These are phyloP conservation scores for Pediacus dermestoides DNA, from an alignment of 2,888 invertebrate genomes.

Conservation along the genomic window DNA sequence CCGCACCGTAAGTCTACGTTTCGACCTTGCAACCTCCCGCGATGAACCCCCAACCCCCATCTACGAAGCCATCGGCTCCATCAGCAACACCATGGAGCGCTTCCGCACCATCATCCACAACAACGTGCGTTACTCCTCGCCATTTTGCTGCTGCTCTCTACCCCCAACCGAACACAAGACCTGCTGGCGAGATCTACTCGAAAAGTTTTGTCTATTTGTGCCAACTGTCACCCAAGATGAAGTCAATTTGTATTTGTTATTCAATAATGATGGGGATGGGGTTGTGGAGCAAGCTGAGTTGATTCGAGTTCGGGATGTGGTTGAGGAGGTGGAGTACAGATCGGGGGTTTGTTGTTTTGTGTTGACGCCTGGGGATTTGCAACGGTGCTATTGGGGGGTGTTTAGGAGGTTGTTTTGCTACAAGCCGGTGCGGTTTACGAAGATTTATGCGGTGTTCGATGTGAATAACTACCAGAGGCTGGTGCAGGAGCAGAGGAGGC, in stretches of 20 bases:
- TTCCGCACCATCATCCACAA: too few relatives aligned
- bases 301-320: neutral
- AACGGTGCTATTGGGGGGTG: constrained; percentile 9
- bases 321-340: constrained; percentile 4
- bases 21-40: too few relatives aligned
- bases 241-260: neutral
- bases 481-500: too few relatives aligned
- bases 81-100: too few relatives aligned
- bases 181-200: constrained; percentile 1
- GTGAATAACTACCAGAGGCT: neutral
- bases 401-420: constrained; percentile 8
- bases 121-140: neutral
- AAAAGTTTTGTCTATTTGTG: neutral
- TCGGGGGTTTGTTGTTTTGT: constrained; percentile 9
- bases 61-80: too few relatives aligned
- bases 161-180: neutral
- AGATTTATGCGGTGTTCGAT: constrained; percentile 1
- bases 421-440: constrained; percentile 5
- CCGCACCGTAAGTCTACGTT: too few relatives aligned
- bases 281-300: neutral
- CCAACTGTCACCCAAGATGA: constrained; percentile 1
- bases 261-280: neutral
- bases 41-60: too few relatives aligned
- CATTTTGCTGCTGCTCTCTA: neutral
- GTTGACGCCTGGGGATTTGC: constrained; percentile 6